These are phyloP conservation scores for Mesorhabditis belari DNA, from an alignment of 2,888 invertebrate genomes.

Conservation along the genomic window DNA sequence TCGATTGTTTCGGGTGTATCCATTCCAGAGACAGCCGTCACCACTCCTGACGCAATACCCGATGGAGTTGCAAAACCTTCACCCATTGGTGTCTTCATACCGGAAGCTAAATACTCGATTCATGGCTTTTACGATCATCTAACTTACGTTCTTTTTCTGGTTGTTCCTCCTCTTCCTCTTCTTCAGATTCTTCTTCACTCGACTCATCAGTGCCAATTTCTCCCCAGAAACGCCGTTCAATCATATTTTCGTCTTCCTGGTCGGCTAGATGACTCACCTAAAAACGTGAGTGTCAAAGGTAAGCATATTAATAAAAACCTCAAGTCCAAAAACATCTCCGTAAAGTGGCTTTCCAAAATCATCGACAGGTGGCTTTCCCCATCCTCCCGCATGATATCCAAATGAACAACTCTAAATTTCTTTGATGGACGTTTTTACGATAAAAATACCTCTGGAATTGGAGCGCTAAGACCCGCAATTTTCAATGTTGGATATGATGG, in stretches of 20 bases:
- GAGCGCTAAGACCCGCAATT: conserved; percentile 85
- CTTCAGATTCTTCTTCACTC: conserved; percentile 50
- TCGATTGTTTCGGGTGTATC: conserved; percentile 99
- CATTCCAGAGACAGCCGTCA: conserved; percentile 58
- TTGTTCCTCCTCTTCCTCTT: conserved; percentile 46
- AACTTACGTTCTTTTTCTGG: conserved; percentile 4
- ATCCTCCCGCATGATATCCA: conserved; percentile 97
- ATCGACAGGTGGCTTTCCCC: conserved; percentile 99
- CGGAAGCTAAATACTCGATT: too few species aligned
- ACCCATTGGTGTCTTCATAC: conserved; percentile 31
- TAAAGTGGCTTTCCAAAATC: conserved; percentile 94
- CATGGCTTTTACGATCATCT: too few species aligned
- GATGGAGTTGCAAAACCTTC: conserved; percentile 16
- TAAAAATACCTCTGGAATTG: conserved; percentile 71
- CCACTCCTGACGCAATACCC: conserved; percentile 38
- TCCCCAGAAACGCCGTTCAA: conserved; percentile 92
- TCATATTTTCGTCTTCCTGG: conserved; percentile 70
- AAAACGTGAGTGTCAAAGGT: not conserved
- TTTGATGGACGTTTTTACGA: too few species aligned
- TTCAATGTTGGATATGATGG: conserved; percentile 7
- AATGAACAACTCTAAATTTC: conserved; percentile 71
- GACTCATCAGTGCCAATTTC: conserved; percentile 82
- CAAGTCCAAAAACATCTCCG: conserved; percentile 92
- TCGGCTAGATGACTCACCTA: conserved; percentile 20
- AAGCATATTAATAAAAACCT: conserved; percentile 19